Base-by-base conservation (phyloP, 2,888 invertebrate species). In the Trissoscelio sp. region DNA sequence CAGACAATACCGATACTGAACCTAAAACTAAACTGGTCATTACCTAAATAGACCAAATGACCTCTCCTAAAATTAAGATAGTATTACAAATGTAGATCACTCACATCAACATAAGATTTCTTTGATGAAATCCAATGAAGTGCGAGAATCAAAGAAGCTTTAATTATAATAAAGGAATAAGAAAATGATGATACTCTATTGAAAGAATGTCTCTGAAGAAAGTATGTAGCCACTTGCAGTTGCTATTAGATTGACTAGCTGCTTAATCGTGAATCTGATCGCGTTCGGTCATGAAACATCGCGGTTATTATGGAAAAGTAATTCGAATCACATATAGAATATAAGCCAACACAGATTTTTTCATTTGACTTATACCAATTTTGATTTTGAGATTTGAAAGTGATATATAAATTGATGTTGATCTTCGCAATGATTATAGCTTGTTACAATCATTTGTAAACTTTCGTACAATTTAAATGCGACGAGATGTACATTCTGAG, bases 351-450 rank as follows among this genome's bases (percentile, higher is more conserved):
- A 18, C 39, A 39, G 20, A 34, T 44, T 3, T 28, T 60, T 60
- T 31, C 37, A 51, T 37, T 72, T 72, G 4, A 24, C 51, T 60
- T 57, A 57, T 12, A 12, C 18, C 60, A 57, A 42, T 64, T 72
- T 57, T 79, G 9, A 57, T 64, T 70, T 79, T 42, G 37, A 72
- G 24, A 72, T 60, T 72, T 44, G 11, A 79, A 66, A 72, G 53
- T 72, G 64, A 78, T 78, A 72, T 64, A 79, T 73, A 73, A 66
- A 79, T 79, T 79, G 73, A 67, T 79, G 79, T 79, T 79, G 73
- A 79, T 73, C 58, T 67, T 73, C 66, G 44, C 57, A 42, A 79
- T 79, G 67, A 66, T 79, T 79, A 73, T 79, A 79, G 79, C 73
- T 79, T 72, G 79, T 79, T 79, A 67, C 51, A 79, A 79, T 79